phyloP scores from a whole-genome alignment of 2,113 vertebrate genomes.

The Chaetorhynchus papuensis region DNA sequence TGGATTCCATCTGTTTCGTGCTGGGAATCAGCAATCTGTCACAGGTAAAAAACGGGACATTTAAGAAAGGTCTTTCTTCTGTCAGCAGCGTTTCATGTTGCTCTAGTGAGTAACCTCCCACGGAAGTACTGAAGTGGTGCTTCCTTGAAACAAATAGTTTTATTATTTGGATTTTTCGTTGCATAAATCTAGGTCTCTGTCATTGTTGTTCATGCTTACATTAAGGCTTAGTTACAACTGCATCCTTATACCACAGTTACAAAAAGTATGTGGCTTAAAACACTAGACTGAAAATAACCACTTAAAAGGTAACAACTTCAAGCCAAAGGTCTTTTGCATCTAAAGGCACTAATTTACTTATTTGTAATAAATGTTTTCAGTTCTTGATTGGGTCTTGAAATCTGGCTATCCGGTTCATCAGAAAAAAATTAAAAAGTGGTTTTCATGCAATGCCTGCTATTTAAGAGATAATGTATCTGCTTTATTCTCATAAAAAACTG shows the following conservation, averaged over 20 bases:
- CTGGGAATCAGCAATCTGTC: constrained; percentile 87
- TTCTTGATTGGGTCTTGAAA: not conserved
- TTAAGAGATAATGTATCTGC: not conserved
- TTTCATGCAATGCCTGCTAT: not conserved
- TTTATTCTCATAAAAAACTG: not conserved
- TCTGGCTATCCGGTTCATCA: not conserved
- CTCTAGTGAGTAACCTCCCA: rapidly evolving
- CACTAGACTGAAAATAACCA: not conserved
- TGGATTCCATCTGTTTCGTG: constrained; percentile 95
- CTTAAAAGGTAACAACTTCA: not conserved
- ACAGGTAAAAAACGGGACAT: constrained; percentile 73
- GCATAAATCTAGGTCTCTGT: not conserved
- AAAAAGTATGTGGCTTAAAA: not conserved
- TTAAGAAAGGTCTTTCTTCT: not conserved
- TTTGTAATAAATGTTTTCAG: not conserved
- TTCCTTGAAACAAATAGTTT: not conserved
- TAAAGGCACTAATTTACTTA: not conserved
- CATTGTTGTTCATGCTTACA: not conserved
- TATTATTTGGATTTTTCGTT: not conserved
- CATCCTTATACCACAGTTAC: not conserved
- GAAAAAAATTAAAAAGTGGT: not conserved
- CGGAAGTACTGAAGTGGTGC: not conserved
- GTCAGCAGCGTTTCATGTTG: rapidly evolving
- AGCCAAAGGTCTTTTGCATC: not conserved
- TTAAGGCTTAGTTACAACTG: not conserved